These are phyloP conservation scores for Accipiter cooperii DNA, from an alignment of 2,113 vertebrate species.

Conservation along the genomic window DNA sequence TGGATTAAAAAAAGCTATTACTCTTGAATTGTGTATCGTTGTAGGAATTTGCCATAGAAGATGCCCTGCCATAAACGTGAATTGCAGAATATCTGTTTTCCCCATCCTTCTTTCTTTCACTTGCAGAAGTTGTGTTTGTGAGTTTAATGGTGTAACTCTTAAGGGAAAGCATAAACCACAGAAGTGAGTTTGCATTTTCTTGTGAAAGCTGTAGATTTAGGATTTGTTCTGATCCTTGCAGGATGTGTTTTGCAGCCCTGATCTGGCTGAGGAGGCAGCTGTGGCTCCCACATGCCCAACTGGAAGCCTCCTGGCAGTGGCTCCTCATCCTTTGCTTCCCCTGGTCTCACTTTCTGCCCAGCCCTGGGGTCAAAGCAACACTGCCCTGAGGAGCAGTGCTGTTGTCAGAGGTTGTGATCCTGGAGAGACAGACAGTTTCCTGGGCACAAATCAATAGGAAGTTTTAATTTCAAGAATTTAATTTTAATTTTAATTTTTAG, in stretches of 20 bases:
- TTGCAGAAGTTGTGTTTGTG: neutral
- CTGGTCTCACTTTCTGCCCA: neutral
- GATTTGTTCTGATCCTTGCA: neutral
- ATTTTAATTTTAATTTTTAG: neutral
- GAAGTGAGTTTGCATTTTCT: neutral
- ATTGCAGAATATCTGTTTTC: neutral
- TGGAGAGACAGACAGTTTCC: neutral
- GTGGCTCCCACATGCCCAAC: neutral
- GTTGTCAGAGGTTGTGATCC: neutral
- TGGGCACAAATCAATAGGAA: neutral
- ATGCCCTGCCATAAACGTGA: neutral
- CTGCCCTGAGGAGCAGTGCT: neutral
- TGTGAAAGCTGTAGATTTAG: neutral
- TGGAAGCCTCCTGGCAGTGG: neutral
- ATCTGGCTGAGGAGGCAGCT: neutral
- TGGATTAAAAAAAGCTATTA: neutral
- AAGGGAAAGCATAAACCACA: neutral
- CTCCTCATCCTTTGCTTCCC: fast-evolving
- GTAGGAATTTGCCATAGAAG: neutral
- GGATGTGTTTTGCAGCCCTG: neutral
- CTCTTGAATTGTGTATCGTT: neutral
- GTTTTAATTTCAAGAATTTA: neutral
- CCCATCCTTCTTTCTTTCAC: neutral
- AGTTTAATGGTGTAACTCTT: neutral
- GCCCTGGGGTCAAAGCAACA: neutral